These are phyloP conservation scores for Xanthia icteritia DNA, from an alignment of 2,888 invertebrate species.

Conservation along the genomic window DNA sequence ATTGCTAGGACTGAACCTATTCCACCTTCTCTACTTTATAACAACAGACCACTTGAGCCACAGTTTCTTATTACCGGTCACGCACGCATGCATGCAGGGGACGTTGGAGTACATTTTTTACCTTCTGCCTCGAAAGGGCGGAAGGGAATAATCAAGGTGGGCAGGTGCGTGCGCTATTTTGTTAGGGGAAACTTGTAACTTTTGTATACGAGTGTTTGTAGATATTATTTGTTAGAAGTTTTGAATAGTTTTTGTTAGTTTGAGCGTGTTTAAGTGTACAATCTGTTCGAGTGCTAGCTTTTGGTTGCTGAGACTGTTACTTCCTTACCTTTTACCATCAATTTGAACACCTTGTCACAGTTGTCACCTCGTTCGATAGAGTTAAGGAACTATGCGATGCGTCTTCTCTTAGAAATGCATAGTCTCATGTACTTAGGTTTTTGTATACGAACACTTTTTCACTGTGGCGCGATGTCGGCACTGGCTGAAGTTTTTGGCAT, in stretches of 20 bases:
- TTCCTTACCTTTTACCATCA: not conserved
- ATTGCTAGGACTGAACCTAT: conserved; percentile 12
- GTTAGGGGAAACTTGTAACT: conserved; percentile 57
- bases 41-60: conserved; percentile 41
- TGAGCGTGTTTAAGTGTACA: conserved; percentile 3
- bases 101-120: conserved; percentile 63
- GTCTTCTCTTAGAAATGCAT: not conserved
- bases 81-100: conserved; percentile 69
- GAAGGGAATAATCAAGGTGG: conserved; percentile 75
- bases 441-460: not conserved
- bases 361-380: not conserved
- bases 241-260: conserved; percentile 15
- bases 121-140: conserved; percentile 68
- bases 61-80: conserved; percentile 70
- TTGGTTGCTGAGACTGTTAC: not conserved
- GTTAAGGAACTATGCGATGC: not conserved
- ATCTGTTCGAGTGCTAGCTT: not conserved
- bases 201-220: conserved; percentile 35
- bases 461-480: not conserved
- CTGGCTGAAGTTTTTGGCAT: not conserved
- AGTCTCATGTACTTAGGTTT: not conserved
- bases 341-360: not conserved
- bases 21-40: conserved; percentile 4
- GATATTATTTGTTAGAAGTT: conserved; percentile 21
- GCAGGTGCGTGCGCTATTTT: conserved; percentile 71